Evolutionary conservation across 1,140 invertebrate species (phyloP), one percentile per base, ranked within the genome.

Genomic region (Drosophila ananassae): DNA sequence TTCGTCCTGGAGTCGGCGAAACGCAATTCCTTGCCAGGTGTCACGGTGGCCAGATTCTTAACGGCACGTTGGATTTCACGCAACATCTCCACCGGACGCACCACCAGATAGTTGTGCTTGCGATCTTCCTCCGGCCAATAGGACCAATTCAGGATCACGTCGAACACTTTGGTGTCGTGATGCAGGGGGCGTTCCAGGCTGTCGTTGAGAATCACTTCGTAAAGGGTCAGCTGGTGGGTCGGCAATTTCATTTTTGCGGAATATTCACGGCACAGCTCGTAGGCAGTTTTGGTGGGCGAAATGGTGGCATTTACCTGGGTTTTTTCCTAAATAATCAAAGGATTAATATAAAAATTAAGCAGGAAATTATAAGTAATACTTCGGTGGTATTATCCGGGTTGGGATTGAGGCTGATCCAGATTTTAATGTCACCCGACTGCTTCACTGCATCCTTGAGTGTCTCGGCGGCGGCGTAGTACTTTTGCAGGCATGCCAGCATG

Each of bases 121-220:
- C 96, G 93, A 90, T 97, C 96, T 3, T 94, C 93, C 50, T 96
- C 94, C 46, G 96, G 95, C 97, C 97, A 98, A 69, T 96, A 96
- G 0, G 96, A 94, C 97, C 97, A 98, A 44, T 95, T 93, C 8
- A 97, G 92, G 9, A 98, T 95, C 22, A 95, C 92, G 72, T 94
- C 93, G 3, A 94, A 91, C 0, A 95, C 94, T 58, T 95, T 94
- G 79, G 97, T 96, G 30, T 94, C 94, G 66, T 96, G 94, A 92
- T 98, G 96, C 12, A 98, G 92, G 0, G 96, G 95, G 5, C 97
- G 92, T 58, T 94, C 94, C 81, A 98, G 90, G 12, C 94, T 93
- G 32, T 95, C 95, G 61, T 94, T 94, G 63, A 96, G 93, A 59
- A 97, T 95, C 0, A 95, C 94, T 92, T 97, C 97, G 84, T 96